These are phyloP conservation scores for Menidia beryllina DNA, from an alignment of 2,113 vertebrate genomes.

Conservation along the genomic window DNA sequence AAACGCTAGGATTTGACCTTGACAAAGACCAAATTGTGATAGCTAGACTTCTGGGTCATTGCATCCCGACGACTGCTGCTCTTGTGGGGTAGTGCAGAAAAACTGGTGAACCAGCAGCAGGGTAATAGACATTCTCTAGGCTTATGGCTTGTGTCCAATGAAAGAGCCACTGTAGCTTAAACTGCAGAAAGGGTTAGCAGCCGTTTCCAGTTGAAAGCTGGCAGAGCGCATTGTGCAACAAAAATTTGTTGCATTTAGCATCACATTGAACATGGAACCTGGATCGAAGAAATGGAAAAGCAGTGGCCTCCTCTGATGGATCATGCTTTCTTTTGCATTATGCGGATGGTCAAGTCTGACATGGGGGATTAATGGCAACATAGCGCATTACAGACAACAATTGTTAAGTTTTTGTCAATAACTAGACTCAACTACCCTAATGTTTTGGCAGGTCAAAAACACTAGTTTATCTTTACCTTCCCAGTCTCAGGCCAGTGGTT, in stretches of 20 bases:
- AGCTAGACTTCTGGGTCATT: background rate
- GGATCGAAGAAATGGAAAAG: background rate
- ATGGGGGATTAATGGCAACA: background rate
- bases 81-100: background rate
- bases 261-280: background rate
- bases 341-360: background rate
- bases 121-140: too few relatives aligned
- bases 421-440: background rate
- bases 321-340: background rate
- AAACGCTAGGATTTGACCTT: background rate
- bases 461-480: too few relatives aligned
- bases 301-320: background rate
- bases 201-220: background rate
- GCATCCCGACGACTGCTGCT: background rate
- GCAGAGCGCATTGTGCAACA: too few relatives aligned
- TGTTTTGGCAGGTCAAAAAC: background rate
- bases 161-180: background rate
- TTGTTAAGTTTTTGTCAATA: too few relatives aligned
- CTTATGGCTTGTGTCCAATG: too few relatives aligned
- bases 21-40: background rate
- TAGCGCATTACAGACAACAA: background rate
- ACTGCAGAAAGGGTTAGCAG: background rate
- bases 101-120: background rate
- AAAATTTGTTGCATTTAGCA: background rate
- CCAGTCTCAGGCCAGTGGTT: background rate